These are phyloP conservation scores for Lochmaea capreae DNA, from an alignment of 2,888 invertebrate genomes.

Conservation along the genomic window DNA sequence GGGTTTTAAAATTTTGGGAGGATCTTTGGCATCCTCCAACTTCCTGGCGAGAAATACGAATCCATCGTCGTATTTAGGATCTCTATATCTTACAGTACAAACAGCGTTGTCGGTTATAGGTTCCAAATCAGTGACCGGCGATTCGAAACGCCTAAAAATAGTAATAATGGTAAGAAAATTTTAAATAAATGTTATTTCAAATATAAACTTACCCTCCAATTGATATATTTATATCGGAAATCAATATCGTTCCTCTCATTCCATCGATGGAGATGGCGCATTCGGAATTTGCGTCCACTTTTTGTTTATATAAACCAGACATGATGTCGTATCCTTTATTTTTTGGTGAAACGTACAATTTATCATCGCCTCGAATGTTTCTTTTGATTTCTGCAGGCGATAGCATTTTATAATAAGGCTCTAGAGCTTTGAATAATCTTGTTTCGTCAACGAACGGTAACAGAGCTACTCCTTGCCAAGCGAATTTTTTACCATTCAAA, in stretches of 20 bases:
- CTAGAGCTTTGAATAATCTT: slow-evolving; percentile 85
- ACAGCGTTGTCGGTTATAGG: slow-evolving; percentile 72
- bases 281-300: slow-evolving; percentile 66
- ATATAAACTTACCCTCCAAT: slow-evolving; percentile 72
- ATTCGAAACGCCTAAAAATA: slow-evolving; percentile 67
- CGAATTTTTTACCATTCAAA: slow-evolving; percentile 98
- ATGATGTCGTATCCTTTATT: slow-evolving; percentile 80
- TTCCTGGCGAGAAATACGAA: slow-evolving; percentile 83
- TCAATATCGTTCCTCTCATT: slow-evolving; percentile 83
- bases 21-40: slow-evolving; percentile 76
- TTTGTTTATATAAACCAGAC: slow-evolving; percentile 75
- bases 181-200: neutral
- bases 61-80: slow-evolving; percentile 81
- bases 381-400: slow-evolving; percentile 88
- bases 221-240: slow-evolving; percentile 77
- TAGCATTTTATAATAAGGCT: slow-evolving; percentile 82
- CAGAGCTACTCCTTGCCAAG: slow-evolving; percentile 99
- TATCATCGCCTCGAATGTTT: slow-evolving; percentile 89
- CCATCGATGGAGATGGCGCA: slow-evolving; percentile 80
- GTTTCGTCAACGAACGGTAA: slow-evolving; percentile 97
- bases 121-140: slow-evolving; percentile 78
- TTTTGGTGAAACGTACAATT: slow-evolving; percentile 83
- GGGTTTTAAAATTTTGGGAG: slow-evolving; percentile 82
- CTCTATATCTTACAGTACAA: slow-evolving; percentile 78
- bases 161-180: neutral